Percentiles rank a stretch among this genome's conserved stretches.
Evolutionary conservation across 2,888 invertebrate genomes (phyloP).

Genomic region (Dugesia japonica): DNA sequence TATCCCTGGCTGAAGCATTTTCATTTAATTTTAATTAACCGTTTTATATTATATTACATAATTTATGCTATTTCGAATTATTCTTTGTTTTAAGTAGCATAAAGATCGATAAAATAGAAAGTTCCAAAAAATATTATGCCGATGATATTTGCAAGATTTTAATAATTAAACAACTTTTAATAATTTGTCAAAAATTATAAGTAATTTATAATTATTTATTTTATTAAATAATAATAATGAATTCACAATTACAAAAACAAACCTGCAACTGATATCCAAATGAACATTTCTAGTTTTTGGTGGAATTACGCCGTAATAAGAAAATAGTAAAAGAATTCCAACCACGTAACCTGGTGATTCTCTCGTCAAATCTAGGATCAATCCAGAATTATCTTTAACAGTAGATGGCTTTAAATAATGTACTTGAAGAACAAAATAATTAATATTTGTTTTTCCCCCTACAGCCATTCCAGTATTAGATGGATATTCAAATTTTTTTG

Average conservation of each 20-base stretch:
- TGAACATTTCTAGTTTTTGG: background rate
- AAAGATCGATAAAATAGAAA: too few species aligned
- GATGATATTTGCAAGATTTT: too few species aligned
- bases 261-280: slow-evolving; percentile 28
- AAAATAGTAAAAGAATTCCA: slow-evolving; percentile 23
- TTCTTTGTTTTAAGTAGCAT: too few species aligned
- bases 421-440: slow-evolving; percentile 53
- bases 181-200: too few species aligned
- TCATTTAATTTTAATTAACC: too few species aligned
- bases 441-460: slow-evolving; percentile 50
- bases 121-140: too few species aligned
- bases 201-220: too few species aligned
- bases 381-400: slow-evolving; percentile 8
- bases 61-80: too few species aligned
- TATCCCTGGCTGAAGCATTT: too few species aligned
- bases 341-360: slow-evolving; percentile 17
- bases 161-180: too few species aligned
- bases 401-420: slow-evolving; percentile 13
- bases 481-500: slow-evolving; percentile 51
- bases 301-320: slow-evolving; percentile 26
- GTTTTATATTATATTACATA: too few species aligned
- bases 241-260: background rate
- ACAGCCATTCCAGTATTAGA: slow-evolving; percentile 52
- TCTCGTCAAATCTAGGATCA: background rate
- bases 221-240: too few species aligned